These are phyloP conservation scores for Mico argentatus DNA, from an alignment of 2,797 vertebrate species.

Conservation along the genomic window DNA sequence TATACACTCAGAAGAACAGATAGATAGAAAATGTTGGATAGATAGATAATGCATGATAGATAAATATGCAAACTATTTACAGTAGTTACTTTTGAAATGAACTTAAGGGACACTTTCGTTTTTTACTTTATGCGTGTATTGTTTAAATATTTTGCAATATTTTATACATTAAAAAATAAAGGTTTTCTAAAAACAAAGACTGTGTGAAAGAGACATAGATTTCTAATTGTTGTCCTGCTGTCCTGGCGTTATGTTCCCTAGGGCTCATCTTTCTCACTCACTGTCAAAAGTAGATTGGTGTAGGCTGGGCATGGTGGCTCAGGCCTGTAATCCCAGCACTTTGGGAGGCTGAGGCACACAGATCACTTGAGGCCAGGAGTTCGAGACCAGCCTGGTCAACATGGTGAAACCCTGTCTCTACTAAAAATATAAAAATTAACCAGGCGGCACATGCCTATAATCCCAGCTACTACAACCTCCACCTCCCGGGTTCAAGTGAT, in stretches of 20 bases:
- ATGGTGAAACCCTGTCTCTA: not conserved
- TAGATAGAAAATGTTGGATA: not conserved
- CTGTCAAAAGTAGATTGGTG: not conserved
- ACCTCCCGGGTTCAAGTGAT: no score
- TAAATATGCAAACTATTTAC: not conserved
- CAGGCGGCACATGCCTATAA: no score
- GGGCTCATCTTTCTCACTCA: not conserved
- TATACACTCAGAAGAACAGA: no score
- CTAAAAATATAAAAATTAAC: no score
- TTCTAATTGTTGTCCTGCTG: not conserved
- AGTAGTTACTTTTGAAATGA: not conserved
- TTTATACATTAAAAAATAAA: not conserved
- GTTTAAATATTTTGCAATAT: slow-evolving; percentile 3
- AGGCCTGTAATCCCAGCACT: not conserved
- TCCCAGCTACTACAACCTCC: no score
- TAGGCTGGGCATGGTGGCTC: fast-evolving
- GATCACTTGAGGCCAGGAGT: not conserved
- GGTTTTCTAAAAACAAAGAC: not conserved
- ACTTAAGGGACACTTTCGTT: not conserved
- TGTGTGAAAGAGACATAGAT: not conserved
- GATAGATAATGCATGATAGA: not conserved
- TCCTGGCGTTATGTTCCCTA: not conserved
- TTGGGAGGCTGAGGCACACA: not conserved
- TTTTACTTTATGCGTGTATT: not conserved
- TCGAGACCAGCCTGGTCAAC: not conserved